Evolutionary conservation across 2,113 vertebrate species (phyloP).

Genomic region (Euleptes europaea): DNA sequence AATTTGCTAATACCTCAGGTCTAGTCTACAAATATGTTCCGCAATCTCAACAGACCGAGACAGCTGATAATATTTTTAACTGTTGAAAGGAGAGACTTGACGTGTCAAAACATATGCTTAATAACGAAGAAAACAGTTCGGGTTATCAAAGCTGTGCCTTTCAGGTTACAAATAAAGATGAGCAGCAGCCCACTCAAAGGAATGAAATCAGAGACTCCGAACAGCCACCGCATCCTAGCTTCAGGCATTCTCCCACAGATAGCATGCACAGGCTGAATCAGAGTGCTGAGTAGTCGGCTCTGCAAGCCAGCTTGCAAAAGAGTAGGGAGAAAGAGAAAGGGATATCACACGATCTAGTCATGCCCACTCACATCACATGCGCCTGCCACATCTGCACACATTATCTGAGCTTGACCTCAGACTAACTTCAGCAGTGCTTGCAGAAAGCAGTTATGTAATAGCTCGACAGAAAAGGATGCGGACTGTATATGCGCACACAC

Average conservation of each 20-base stretch:
- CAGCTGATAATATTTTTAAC: slow-evolving; percentile 9
- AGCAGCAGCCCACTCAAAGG: background rate
- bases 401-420: slow-evolving; percentile 25
- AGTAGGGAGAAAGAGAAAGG: background rate
- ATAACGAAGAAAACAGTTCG: slow-evolving; percentile 17
- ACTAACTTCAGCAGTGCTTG: background rate
- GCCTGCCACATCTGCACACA: slow-evolving; percentile 7
- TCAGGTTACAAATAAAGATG: slow-evolving; percentile 28
- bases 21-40: background rate
- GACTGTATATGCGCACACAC: background rate
- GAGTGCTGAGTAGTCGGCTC: background rate
- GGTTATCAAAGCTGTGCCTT: slow-evolving; percentile 26
- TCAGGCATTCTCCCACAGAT: slow-evolving; percentile 4
- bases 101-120: slow-evolving; percentile 3
- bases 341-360: slow-evolving; percentile 14
- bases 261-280: slow-evolving; percentile 11
- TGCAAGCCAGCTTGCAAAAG: slow-evolving; percentile 1
- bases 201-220: slow-evolving; percentile 22
- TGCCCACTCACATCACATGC: background rate
- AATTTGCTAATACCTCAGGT: background rate
- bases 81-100: background rate
- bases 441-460: background rate
- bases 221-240: slow-evolving; percentile 17
- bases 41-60: slow-evolving; percentile 2
- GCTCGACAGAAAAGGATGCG: background rate